These are phyloP conservation scores for Salarias fasciatus DNA, from an alignment of 2,797 vertebrate genomes.

Conservation along the genomic window DNA sequence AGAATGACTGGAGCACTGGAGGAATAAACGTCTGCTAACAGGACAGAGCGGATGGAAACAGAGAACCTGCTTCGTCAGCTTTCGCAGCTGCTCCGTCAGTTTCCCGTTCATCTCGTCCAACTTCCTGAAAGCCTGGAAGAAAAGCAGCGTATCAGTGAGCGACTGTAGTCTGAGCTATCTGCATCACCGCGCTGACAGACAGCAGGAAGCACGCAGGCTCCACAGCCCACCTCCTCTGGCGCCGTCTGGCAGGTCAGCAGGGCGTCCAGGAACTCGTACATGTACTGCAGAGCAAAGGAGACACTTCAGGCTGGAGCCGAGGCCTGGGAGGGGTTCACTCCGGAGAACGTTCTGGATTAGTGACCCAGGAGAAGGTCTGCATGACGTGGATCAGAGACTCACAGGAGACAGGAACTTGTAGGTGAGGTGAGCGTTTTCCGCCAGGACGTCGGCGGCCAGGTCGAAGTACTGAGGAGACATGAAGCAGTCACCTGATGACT, in stretches of 20 bases:
- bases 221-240: slow-evolving; percentile 87
- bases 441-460: slow-evolving; percentile 94
- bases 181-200: too few species aligned
- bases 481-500: neutral
- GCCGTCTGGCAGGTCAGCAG: slow-evolving; percentile 93
- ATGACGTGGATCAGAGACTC: slow-evolving; percentile 27
- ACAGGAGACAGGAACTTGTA: slow-evolving; percentile 93
- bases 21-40: too few species aligned
- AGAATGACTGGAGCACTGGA: too few species aligned
- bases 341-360: too few species aligned
- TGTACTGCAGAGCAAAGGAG: slow-evolving; percentile 77
- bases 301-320: neutral
- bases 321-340: too few species aligned
- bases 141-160: neutral
- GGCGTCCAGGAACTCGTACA: slow-evolving; percentile 94
- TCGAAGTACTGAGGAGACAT: slow-evolving; percentile 87
- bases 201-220: too few species aligned
- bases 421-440: slow-evolving; percentile 95
- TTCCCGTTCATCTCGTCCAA: slow-evolving; percentile 89
- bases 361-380: too few species aligned
- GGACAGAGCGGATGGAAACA: too few species aligned
- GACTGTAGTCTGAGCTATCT: too few species aligned
- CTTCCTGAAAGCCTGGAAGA: slow-evolving; percentile 88
- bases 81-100: slow-evolving; percentile 90
- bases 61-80: slow-evolving; percentile 87